Evolutionary conservation across 2,113 vertebrate species (phyloP).

Genomic region (Cardinalis cardinalis): DNA sequence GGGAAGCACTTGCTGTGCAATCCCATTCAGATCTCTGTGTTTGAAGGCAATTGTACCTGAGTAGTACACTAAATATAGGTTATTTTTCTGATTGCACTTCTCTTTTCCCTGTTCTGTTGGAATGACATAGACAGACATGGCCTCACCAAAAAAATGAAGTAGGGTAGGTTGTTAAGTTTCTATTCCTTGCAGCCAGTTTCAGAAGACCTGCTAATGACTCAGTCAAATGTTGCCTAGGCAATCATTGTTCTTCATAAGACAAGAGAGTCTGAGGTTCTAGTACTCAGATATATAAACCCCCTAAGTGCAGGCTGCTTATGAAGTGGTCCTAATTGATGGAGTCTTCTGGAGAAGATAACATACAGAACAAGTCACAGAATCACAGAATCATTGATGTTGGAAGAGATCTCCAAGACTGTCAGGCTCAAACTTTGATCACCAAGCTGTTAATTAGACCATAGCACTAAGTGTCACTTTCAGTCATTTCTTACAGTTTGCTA

Average conservation of each 20-base stretch:
- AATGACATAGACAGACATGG: not conserved
- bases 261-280: conserved; percentile 21
- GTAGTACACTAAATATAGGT: not conserved
- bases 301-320: not conserved
- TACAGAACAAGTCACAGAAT: not conserved
- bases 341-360: not conserved
- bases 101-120: not conserved
- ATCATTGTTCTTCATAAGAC: conserved; percentile 24
- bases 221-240: conserved; percentile 24
- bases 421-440: not conserved
- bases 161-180: not conserved
- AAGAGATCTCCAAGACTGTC: not conserved
- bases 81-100: not conserved
- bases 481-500: not conserved
- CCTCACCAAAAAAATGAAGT: not conserved
- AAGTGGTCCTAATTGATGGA: not conserved
- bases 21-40: not conserved
- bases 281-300: not conserved
- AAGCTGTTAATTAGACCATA: no score
- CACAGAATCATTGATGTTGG: not conserved
- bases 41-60: not conserved
- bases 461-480: no score
- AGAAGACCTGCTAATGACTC: not conserved
- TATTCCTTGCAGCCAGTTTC: not conserved
- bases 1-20: not conserved